Evolutionary conservation across 2,113 vertebrate species (phyloP).

Genomic region (Grantiella picta): DNA sequence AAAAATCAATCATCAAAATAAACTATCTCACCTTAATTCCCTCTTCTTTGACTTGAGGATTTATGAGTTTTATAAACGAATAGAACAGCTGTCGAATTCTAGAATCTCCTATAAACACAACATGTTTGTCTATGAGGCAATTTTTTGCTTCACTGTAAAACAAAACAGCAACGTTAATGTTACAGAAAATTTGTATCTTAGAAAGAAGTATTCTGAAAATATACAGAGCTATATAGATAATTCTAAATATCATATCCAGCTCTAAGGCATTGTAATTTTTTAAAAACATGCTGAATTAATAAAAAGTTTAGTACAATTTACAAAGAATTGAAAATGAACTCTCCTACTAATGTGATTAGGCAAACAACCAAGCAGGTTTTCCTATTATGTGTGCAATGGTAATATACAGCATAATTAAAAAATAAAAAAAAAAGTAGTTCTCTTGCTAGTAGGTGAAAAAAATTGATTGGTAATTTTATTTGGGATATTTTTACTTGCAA

Average conservation of each 20-base stretch:
- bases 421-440: not conserved
- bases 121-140: constrained; percentile 85
- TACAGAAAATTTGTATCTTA: not conserved
- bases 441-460: not conserved
- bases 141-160: constrained; percentile 90
- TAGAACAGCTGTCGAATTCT: constrained; percentile 94
- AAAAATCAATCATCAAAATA: not conserved
- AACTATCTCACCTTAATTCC: constrained; percentile 85
- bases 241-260: not conserved
- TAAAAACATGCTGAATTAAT: not conserved
- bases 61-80: constrained; percentile 89
- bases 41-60: constrained; percentile 84
- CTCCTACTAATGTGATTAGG: not conserved
- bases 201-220: not conserved
- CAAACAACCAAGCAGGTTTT: not conserved
- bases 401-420: not conserved
- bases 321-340: not conserved
- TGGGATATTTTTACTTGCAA: not conserved
- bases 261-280: not conserved
- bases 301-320: not conserved
- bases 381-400: not conserved
- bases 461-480: not conserved
- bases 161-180: constrained; percentile 26
- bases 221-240: not conserved
- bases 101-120: constrained; percentile 94